These are phyloP conservation scores for Ochropacha duplaris DNA, from an alignment of 2,888 invertebrate species.

Conservation along the genomic window DNA sequence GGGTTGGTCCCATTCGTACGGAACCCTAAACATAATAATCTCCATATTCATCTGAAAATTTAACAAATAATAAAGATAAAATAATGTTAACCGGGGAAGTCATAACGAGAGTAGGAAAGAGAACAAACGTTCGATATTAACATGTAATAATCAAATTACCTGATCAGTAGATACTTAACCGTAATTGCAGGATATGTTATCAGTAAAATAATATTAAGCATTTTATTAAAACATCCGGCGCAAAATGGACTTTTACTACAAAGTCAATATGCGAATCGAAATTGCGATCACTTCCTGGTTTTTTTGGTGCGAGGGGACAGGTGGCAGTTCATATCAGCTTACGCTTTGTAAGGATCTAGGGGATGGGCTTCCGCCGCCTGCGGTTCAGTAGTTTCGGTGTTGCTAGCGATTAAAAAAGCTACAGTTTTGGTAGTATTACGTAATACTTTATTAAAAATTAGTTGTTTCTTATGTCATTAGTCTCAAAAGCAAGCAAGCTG, in stretches of 20 bases:
- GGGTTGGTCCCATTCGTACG: too few relatives aligned
- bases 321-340: constrained; percentile 41
- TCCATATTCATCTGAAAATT: too few relatives aligned
- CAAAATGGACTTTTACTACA: background rate
- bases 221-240: background rate
- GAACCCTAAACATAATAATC: too few relatives aligned
- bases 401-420: background rate
- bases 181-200: background rate
- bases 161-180: too few relatives aligned
- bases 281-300: constrained; percentile 3
- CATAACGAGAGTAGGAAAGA: too few relatives aligned
- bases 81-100: too few relatives aligned
- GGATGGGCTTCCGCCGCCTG: constrained; percentile 34
- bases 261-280: constrained; percentile 1
- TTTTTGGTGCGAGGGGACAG: constrained; percentile 38
- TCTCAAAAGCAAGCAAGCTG: too few relatives aligned
- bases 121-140: too few relatives aligned
- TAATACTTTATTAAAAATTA: too few relatives aligned
- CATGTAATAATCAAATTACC: background rate
- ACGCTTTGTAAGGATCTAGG: constrained; percentile 42
- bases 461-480: too few relatives aligned
- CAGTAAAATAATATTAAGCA: background rate
- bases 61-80: too few relatives aligned
- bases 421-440: background rate
- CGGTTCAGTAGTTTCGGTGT: background rate